Base-by-base conservation (phyloP, 2,888 invertebrate species). In the Drosophila formosana region DNA sequence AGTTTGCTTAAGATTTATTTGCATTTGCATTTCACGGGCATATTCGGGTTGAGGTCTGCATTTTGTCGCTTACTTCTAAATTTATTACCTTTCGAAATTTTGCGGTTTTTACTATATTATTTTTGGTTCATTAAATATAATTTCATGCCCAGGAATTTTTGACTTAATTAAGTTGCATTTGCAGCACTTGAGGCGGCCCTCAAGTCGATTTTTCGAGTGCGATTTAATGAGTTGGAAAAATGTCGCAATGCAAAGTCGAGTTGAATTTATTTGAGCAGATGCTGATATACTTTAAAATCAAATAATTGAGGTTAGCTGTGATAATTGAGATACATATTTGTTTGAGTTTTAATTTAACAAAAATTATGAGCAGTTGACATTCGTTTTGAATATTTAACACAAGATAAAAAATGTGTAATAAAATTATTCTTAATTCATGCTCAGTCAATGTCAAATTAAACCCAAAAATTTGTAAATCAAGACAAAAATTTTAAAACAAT, bases 101-200 rank as follows among this genome's bases (percentile, higher is more conserved):
- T 84, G 86, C 55, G 86, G 86, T 78, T 86, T 82, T 86, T 58
- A 46, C 45, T 74, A 56, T 66, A 53, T 82, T 72, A 80, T 88
- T 88, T 84, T 86, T 84, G 87, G 79, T 80, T 88, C 88, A 84
- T 84, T 86, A 80, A 86, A 75, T 86, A 71, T 49, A 79, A 84
- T 88, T 80, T 88, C 72, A 68, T 75, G 72, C 75, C 55, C 56
- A 41, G 51, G 60, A 45, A 18, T 76, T 75, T 75, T 76, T 80
- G 79, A 78, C 68, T 85, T 86, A 86, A 85, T 85, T 88, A 83
- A 88, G 81, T 72, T 66, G 73, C 70, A 66, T 66, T 75, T 41
- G 43, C 61, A 26, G 37, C 23, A 23, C 41, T 18, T 57, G 41
- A 72, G 70, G 56, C 11, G 49, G 6, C 72, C 45, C 75, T 71